phyloP scores from a whole-genome alignment of 1,140 invertebrate genomes.

The Meloidogyne exigua region DNA sequence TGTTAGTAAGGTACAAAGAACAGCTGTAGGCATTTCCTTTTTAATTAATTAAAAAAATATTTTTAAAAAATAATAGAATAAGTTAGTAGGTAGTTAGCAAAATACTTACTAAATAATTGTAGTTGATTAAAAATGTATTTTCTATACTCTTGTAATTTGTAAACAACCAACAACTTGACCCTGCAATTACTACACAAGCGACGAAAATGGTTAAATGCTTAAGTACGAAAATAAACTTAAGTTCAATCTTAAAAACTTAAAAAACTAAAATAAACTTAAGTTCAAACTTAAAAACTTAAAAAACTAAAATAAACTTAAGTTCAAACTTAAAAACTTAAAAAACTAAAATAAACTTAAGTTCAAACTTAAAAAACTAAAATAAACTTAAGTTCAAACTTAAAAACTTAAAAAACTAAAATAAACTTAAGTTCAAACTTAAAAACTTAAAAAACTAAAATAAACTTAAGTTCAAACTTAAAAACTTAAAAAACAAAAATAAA shows the following conservation, averaged over 20 bases:
- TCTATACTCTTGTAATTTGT: conserved; percentile 39
- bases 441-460: too few species aligned
- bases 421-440: conserved; percentile 6
- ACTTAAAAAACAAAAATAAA: too few species aligned
- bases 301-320: conserved; percentile 19
- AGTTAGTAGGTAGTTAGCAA: too few species aligned
- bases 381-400: conserved; percentile 12
- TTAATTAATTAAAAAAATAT: conserved; percentile 4
- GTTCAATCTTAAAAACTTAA: too few species aligned
- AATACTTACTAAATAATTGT: conserved; percentile 44
- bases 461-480: conserved; percentile 7
- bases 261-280: conserved; percentile 19
- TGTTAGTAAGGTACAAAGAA: conserved; percentile 36
- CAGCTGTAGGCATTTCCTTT: conserved; percentile 47
- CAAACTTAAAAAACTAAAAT: too few species aligned
- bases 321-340: too few species aligned
- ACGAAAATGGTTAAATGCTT: conserved; percentile 36
- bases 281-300: too few species aligned
- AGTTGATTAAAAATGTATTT: conserved; percentile 38
- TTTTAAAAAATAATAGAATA: too few species aligned
- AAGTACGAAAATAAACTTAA: conserved; percentile 27
- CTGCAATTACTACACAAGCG: conserved; percentile 36
- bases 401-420: too few species aligned
- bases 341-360: conserved; percentile 17
- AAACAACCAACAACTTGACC: conserved; percentile 39